Base-by-base conservation (phyloP, 2,888 invertebrate genomes). In the Malacosoma neustria region DNA sequence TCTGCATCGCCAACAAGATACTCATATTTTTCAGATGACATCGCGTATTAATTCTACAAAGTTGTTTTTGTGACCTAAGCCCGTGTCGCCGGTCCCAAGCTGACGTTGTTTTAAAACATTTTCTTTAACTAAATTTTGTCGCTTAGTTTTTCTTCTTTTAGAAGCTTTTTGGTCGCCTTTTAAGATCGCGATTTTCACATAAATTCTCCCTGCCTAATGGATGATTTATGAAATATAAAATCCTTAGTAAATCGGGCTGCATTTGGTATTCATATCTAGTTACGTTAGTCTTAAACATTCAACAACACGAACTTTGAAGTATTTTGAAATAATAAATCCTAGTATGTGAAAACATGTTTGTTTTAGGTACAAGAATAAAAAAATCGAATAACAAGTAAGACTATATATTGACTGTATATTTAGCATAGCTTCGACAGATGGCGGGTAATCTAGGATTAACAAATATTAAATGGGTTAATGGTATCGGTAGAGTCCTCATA, bases 61-160 rank as follows among this genome's bases (percentile, higher is more conserved):
- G 49, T 57, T 51, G 54, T 58, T 59, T 62, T 58, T 52, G 55
- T 49, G 51, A 51, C 51, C 51, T 51, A 46, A 56, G 50, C 55
- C 54, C 39, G 50, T 55, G 53, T 48, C 45, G 50, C 46, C 37
- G 46, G 49, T 38, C 45, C 43, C 51, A 57, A 63, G 58, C 61
- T 60, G 64, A 49, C 57, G 59, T 57, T 59, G 59, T 61, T 63
- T 54, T 56, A 55, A 67, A 59, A 54, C 58, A 56, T 63, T 58
- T 61, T 56, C 61, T 63, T 58, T 54, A 29, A 31, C 30, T 46
- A 54, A 48, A 55, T 59, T 58, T 61, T 56, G 51, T 54, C 51
- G 45, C 49, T 54, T 45, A 39, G 42, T 53, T 57, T 61, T 56
- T 54, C 49, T 51, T 35, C 9, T 22, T 22, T 6, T 5, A 9